Evolutionary conservation across 1,140 invertebrate genomes (phyloP).

Genomic region (Brachionus sp.): DNA sequence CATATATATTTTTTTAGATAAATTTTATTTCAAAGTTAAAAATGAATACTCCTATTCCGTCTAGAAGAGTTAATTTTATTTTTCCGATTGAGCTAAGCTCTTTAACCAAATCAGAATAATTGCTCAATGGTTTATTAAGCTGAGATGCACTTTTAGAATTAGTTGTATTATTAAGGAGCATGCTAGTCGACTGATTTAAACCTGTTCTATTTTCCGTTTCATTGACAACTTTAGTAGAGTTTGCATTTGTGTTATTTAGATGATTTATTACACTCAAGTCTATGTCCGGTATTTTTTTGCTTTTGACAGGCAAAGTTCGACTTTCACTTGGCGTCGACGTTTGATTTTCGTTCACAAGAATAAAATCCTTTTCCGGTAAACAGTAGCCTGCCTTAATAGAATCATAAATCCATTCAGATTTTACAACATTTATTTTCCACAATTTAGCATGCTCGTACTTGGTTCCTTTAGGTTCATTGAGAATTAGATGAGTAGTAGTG

Average conservation of each 20-base stretch:
- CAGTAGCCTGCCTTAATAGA: slow-evolving; percentile 71
- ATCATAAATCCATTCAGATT: slow-evolving; percentile 72
- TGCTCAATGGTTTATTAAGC: background rate
- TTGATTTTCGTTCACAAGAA: slow-evolving; percentile 56
- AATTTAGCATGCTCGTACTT: slow-evolving; percentile 75
- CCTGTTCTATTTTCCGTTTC: slow-evolving; percentile 9
- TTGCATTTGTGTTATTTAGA: slow-evolving; percentile 17
- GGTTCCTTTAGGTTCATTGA: slow-evolving; percentile 64
- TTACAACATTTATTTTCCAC: slow-evolving; percentile 71
- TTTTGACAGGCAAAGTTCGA: background rate
- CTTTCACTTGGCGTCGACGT: slow-evolving; percentile 3
- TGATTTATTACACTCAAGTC: slow-evolving; percentile 31
- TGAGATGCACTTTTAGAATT: background rate
- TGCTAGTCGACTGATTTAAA: slow-evolving; percentile 9
- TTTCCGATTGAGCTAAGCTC: slow-evolving; percentile 41
- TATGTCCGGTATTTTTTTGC: slow-evolving; percentile 12
- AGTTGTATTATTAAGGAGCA: background rate
- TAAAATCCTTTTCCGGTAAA: slow-evolving; percentile 67
- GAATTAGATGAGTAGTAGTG: slow-evolving; percentile 63
- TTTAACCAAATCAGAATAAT: slow-evolving; percentile 21
- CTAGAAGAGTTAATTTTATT: slow-evolving; percentile 32
- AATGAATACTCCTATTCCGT: slow-evolving; percentile 25
- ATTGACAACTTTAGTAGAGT: slow-evolving; percentile 26
- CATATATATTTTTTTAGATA: background rate
- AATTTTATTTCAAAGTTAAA: background rate